Base-by-base conservation (phyloP, 2,888 invertebrate genomes). In the Atrina japonica region DNA sequence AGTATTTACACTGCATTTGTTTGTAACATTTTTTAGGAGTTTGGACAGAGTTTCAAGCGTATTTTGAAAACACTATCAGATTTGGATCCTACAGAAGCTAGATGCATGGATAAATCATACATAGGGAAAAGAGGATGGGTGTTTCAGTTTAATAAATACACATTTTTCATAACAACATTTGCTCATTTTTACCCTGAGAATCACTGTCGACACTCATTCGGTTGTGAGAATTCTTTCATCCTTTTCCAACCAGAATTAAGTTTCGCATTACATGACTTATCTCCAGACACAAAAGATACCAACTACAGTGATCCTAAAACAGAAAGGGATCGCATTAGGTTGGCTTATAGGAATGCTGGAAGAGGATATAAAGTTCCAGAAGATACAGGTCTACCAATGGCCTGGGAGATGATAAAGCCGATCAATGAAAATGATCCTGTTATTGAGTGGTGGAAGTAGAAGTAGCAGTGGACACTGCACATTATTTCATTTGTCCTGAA, bases 161-260 rank as follows among this genome's bases (percentile, higher is more conserved):
- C 86, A 6, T 86, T 86, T 70, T 88, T 88, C 70, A 77, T 88
- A 18, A 88, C 88, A 40, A 86, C 88, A 16, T 88, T 88, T 73
- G 85, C 86, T 1, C 87, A 86, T 5, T 86, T 84, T 72, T 88
- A 88, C 67, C 84, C 87, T 0, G 73, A 72, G 41, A 72, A 71
- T 11, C 80, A 86, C 72, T 81, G 87, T 3, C 66, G 88, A 65
- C 86, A 80, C 66, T 55, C 78, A 6, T 84, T 82, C 65, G 85
- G 80, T 0, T 79, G 77, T 41, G 66, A 80, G 16, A 68, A 84
- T 49, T 78, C 83, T 61, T 88, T 83, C 50, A 80, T 88, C n/a
- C 63, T 87, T 9, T 76, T 88, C 18, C 88, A 88, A 65, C 87
- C 88, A 3, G 88, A 88, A 70, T 60, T 88, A 14, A 87, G 88